Conservation (phyloP, 2,888 invertebrate species). For the Limnephilus lunatus region DNA sequence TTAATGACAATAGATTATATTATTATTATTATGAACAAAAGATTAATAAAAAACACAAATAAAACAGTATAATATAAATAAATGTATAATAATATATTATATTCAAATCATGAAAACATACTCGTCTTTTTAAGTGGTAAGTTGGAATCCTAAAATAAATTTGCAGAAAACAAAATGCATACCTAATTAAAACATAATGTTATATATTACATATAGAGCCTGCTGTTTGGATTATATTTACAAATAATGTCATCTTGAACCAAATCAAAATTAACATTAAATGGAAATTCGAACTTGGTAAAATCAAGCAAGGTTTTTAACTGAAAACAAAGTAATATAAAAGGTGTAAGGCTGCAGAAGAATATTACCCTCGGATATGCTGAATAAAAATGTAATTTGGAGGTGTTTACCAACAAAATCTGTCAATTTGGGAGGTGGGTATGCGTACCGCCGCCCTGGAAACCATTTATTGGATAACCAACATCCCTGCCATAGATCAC, state of each 20-base stretch:
- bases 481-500: too few relatives aligned
- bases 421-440: too few relatives aligned
- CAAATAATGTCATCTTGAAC: not conserved
- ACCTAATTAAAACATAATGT: not conserved
- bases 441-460: too few relatives aligned
- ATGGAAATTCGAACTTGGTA: not conserved
- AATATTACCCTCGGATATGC: too few relatives aligned
- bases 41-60: conserved; percentile 10
- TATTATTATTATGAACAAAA: conserved; percentile 24
- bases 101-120: conserved; percentile 4
- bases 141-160: conserved; percentile 1
- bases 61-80: not conserved
- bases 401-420: too few relatives aligned
- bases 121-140: conserved; percentile 14
- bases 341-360: too few relatives aligned
- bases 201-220: not conserved
- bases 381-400: too few relatives aligned
- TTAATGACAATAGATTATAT: conserved; percentile 5
- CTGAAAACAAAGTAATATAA: not conserved
- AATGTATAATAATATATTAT: not conserved
- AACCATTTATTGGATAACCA: too few relatives aligned
- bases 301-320: not conserved
- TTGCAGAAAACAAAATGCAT: not conserved
- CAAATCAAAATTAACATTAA: not conserved
- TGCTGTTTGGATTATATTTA: not conserved